These are phyloP conservation scores for Netelia virgata DNA, from an alignment of 2,888 invertebrate species.

Conservation along the genomic window DNA sequence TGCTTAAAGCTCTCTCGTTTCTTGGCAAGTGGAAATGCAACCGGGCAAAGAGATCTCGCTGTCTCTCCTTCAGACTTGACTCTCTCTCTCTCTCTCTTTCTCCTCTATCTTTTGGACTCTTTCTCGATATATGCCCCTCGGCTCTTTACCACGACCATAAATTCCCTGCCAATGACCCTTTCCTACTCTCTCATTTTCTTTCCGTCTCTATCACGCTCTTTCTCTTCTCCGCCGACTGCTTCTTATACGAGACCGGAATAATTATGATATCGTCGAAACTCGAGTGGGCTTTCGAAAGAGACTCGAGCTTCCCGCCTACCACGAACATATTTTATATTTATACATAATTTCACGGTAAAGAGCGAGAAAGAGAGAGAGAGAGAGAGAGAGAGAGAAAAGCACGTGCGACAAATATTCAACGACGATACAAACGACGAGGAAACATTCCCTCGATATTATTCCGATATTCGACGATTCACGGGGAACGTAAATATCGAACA, in stretches of 20 bases:
- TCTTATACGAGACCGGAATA: slow-evolving; percentile 61
- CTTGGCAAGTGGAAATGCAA: slow-evolving; percentile 49
- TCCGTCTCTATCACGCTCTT: not conserved
- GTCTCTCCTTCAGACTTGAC: slow-evolving; percentile 20
- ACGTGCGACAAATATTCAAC: no score
- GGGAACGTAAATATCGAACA: no score
- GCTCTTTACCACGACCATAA: slow-evolving; percentile 60
- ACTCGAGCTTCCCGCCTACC: no score
- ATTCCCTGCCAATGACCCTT: slow-evolving; percentile 56
- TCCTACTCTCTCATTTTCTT: slow-evolving; percentile 20
- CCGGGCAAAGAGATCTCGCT: slow-evolving; percentile 22
- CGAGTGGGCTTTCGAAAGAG: slow-evolving; percentile 24
- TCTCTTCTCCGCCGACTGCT: slow-evolving; percentile 27
- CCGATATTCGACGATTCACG: no score
- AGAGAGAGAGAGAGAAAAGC: no score
- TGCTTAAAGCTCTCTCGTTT: slow-evolving; percentile 29
- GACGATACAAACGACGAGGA: no score
- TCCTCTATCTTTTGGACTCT: not conserved
- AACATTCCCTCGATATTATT: no score
- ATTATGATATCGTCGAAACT: slow-evolving; percentile 53
- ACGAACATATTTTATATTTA: no score
- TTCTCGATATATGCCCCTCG: slow-evolving; percentile 16
- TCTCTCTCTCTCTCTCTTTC: not conserved
- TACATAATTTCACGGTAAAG: no score
- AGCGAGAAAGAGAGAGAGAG: no score